A percentile compares a stretch with the other conserved stretches of the same genome.
Conservation (phyloP, 2,797 vertebrate species). For the Staurois parvus region DNA sequence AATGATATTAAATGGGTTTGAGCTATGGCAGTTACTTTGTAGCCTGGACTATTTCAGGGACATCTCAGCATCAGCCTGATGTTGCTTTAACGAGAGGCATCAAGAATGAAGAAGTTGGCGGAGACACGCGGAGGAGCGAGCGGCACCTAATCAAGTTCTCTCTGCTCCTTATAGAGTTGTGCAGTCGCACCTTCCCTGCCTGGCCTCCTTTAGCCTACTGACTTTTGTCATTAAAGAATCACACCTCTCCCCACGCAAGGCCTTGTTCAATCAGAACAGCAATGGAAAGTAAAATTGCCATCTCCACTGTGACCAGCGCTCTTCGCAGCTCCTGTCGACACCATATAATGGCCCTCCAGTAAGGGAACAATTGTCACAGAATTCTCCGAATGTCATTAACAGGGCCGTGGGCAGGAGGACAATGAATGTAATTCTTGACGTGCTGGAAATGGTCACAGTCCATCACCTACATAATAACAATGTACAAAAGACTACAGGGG, state of each 20-base stretch:
- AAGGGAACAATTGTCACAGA: constrained; percentile 38
- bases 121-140: background rate
- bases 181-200: constrained; percentile 54
- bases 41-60: too few species aligned
- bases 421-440: constrained; percentile 33
- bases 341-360: constrained; percentile 57
- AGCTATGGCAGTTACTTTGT: too few species aligned
- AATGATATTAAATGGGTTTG: too few species aligned
- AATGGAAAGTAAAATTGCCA: constrained; percentile 49
- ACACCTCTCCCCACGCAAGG: constrained; percentile 45
- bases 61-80: background rate
- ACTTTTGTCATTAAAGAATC: constrained; percentile 61
- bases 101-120: background rate
- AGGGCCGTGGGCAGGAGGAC: constrained; percentile 30
- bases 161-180: constrained; percentile 43
- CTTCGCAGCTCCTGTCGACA: constrained; percentile 60
- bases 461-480: constrained; percentile 38
- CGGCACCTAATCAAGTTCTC: constrained; percentile 55
- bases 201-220: constrained; percentile 45
- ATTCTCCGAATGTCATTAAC: constrained; percentile 52
- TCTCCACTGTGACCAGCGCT: constrained; percentile 40
- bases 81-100: constrained; percentile 10
- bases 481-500: background rate
- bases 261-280: constrained; percentile 53
- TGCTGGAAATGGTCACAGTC: constrained; percentile 54